phyloP scores from a whole-genome alignment of 2,113 vertebrate genomes.

The Lepisosteus osseus region DNA sequence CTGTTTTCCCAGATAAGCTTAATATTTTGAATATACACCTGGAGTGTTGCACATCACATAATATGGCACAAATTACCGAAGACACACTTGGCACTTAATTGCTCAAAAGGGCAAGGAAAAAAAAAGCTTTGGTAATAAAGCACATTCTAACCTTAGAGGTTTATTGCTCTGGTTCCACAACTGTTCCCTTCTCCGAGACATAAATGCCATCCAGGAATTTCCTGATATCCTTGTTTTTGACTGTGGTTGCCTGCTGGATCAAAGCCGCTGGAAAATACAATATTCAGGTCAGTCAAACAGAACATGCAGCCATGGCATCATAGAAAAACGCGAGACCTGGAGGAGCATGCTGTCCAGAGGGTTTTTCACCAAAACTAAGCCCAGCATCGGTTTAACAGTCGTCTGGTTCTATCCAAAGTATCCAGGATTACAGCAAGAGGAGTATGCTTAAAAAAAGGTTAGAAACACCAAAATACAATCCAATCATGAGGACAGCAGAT shows the following conservation, averaged over 20 bases:
- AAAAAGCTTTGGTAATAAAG: neutral
- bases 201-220: constrained; percentile 99
- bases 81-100: neutral
- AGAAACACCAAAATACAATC: no score
- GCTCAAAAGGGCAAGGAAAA: neutral
- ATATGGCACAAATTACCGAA: neutral
- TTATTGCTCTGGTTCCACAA: constrained; percentile 66
- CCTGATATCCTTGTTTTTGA: constrained; percentile 99
- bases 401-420: no score
- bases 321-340: neutral
- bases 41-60: no score
- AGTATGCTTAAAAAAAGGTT: no score
- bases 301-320: constrained; percentile 9
- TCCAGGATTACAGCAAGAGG: no score
- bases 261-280: constrained; percentile 81
- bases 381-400: no score
- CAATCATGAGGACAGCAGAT: no score
- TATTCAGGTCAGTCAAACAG: constrained; percentile 33
- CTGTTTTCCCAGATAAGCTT: no score
- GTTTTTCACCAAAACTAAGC: no score
- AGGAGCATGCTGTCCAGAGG: no score
- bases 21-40: no score
- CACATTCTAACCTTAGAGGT: constrained; percentile 63
- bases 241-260: constrained; percentile 97
- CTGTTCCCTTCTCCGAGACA: constrained; percentile 96